Evolutionary conservation across 2,888 invertebrate species (phyloP), one percentile per base, ranked within the genome.

Genomic region (Pyrochroa serraticornis): DNA sequence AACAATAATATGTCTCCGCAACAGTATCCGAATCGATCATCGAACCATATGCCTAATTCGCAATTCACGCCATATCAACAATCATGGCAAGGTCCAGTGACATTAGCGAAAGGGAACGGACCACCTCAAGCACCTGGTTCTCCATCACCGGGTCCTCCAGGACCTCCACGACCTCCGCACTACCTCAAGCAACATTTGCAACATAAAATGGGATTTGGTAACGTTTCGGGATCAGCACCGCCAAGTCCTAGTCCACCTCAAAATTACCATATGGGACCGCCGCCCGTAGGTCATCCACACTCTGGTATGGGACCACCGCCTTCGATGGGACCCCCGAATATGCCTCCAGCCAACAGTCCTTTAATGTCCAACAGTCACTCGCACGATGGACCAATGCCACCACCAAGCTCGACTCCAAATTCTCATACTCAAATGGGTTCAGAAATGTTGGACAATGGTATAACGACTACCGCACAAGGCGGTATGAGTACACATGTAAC

Each of bases 151-250:
- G 70, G 71, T 32, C 68, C 58, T 8, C 71, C 79, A 32, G 79
- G 82, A 48, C 77, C 81, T 47, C 81, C 82, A 34, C 80, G 85
- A 65, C 85, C 84, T 60, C 80, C 85, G 50, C 85, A 85, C 78
- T 87, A 88, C 82, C 82, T 88, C 77, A 88, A 88, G 75, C 87
- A 87, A 76, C 88, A 88, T 78, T 80, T 85, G 59, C 84, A 88
- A 81, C 87, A 89, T 78, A 89, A 89, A 81, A 86, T 88, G 79
- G 84, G 84, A 60, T 86, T 85, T 72, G 83, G 82, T 34, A 71
- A 65, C 63, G 76, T 72, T 34, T 80, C 81, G 46, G 82, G 82
- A 67, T 81, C 82, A 55, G 84, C 85, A 78, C 85, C 85, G 50
- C 83, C 85, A 56, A 85, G 84, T 76, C 83, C 85, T 57, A 83